phyloP scores from a whole-genome alignment of 2,113 vertebrate genomes.

The Calyptommatus sinebrachiatus region DNA sequence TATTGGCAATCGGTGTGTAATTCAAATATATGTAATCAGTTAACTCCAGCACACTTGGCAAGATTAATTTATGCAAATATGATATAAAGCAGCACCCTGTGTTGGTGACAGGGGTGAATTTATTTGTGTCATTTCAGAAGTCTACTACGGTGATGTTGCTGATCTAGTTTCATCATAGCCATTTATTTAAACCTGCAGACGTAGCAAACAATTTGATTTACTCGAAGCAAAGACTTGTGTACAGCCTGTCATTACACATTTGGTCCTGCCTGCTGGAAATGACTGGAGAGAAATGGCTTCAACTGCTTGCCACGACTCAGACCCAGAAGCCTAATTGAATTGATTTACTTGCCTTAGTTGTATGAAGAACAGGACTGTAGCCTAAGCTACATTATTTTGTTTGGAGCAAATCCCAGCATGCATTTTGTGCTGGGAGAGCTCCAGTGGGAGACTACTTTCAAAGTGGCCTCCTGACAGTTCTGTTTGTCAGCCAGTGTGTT shows the following conservation, averaged over 20 bases:
- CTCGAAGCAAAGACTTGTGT: constrained; percentile 9
- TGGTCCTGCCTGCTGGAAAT: background rate
- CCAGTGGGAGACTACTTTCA: no score
- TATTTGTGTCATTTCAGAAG: constrained; percentile 36
- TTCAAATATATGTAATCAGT: constrained; percentile 25
- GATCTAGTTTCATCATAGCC: fast-evolving
- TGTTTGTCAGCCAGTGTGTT: no score
- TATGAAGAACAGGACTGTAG: background rate
- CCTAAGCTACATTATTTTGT: background rate
- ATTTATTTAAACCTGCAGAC: constrained; percentile 50
- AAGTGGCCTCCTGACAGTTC: no score
- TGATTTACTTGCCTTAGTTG: background rate
- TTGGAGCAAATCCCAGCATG: no score
- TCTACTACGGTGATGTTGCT: constrained; percentile 21
- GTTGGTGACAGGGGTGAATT: constrained; percentile 27
- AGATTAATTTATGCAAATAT: constrained; percentile 29
- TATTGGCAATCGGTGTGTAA: constrained; percentile 15
- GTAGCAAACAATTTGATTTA: constrained; percentile 34
- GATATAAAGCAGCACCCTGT: constrained; percentile 26
- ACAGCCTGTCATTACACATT: constrained; percentile 6
- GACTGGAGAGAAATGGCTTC: background rate
- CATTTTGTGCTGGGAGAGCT: no score
- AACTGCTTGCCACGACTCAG: background rate
- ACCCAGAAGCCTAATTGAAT: no score
- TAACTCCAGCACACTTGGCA: constrained; percentile 31